Base-by-base conservation (phyloP, 92 coral and sea anemone species). In the Porites divaricata region DNA sequence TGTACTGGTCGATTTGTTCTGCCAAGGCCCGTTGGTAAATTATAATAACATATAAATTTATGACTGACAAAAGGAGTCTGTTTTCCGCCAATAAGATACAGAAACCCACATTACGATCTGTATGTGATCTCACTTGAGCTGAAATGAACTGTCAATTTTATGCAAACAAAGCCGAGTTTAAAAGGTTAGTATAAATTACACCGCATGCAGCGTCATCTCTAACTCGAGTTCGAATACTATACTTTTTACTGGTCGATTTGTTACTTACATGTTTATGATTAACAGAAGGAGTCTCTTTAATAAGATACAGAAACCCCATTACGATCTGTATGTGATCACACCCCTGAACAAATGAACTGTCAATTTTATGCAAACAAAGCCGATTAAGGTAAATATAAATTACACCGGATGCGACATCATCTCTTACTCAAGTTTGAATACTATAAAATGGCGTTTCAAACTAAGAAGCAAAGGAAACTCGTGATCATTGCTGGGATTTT, bases 401-500 rank as follows among this genome's bases (percentile, higher is more conserved):
- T n/a, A n/a, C 41, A 35, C 45, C 45, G 0, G 0, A 35, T 35
- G 45, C 45, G 45, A 6, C 45, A 4, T 35, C 7, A 35, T 35
- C 45, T 35, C 45, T 6, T 3, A 35, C 45, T 35, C 45, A 35
- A 35, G 45, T 4, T 4, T 6, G 45, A 35, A 6, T 35, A 35
- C 15, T 48, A 9, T 6, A 72, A 16, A 19, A 81, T 81, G 86
- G 17, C 54, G 20, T 57, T 35, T 9, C 17, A 35, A 14, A 35
- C 6, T 35, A 72, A 63, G 4, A 58, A 13, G 15, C 28, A 22
- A 20, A 81, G 58, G 9, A 9, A 0, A 21, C 81, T 70, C n/a
- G 22, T 56, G 41, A 17, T 89, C 53, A 56, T 72, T 9, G 87
- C 63, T 56, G 89, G 81, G 8, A 49, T 70, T 15, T 23, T 89